Conservation (phyloP, 2,797 vertebrate genomes). For the Myotis vivesi region DNA sequence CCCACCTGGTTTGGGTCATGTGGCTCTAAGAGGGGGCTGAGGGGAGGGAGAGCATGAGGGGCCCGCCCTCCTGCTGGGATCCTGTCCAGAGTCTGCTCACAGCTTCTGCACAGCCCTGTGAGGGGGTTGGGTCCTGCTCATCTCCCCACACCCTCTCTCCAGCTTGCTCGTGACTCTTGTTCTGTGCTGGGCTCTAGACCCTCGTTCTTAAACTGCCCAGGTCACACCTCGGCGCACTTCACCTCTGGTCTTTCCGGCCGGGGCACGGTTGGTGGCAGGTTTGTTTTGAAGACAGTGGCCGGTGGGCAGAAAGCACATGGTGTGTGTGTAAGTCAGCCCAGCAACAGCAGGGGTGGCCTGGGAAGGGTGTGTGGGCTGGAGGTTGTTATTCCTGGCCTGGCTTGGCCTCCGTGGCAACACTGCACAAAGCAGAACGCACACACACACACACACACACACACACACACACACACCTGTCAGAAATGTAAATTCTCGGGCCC, state of each 20-base stretch:
- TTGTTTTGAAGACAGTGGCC: not conserved
- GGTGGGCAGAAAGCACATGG: fast-evolving
- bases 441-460: not conserved
- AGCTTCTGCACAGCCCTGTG: not conserved
- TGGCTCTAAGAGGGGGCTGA: not conserved
- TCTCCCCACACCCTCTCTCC: fast-evolving
- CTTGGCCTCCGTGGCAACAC: not conserved
- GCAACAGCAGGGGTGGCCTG: not conserved
- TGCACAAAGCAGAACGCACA: not conserved
- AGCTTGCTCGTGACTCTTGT: not conserved
- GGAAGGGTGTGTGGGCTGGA: not conserved
- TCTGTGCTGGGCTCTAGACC: not conserved
- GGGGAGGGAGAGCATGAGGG: not conserved
- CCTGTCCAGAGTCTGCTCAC: fast-evolving
- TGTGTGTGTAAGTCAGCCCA: too few relatives aligned
- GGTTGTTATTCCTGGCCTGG: not conserved
- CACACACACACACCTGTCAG: not conserved
- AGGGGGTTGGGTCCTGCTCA: fast-evolving
- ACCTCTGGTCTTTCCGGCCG: not conserved
- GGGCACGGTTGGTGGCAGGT: fast-evolving
- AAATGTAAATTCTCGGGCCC: not conserved
- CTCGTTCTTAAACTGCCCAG: not conserved
- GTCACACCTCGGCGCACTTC: not conserved
- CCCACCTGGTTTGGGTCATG: too few relatives aligned
- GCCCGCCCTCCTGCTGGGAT: fast-evolving